Evolutionary conservation across 2,888 invertebrate species (phyloP).

Genomic region (Laothoe populi): DNA sequence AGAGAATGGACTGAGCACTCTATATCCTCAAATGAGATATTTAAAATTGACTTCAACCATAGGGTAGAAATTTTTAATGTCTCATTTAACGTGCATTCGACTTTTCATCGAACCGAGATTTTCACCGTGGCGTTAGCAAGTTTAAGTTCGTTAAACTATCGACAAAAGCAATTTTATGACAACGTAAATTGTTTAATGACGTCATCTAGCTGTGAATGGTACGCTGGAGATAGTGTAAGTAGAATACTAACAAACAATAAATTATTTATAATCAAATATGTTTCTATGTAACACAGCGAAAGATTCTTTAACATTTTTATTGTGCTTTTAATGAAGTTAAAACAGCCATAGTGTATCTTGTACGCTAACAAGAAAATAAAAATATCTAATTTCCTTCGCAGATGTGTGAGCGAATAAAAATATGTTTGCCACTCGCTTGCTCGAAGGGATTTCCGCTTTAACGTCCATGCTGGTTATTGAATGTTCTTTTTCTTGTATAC

Average conservation of each 20-base stretch:
- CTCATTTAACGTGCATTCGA: too few relatives aligned
- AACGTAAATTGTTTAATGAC: constrained; percentile 40
- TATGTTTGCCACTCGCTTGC: constrained; percentile 12
- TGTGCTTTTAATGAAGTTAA: constrained; percentile 7
- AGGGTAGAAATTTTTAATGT: too few relatives aligned
- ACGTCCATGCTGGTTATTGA: constrained; percentile 2
- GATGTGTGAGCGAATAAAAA: constrained; percentile 16
- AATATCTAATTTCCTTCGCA: constrained; percentile 21
- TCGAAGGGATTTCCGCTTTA: constrained; percentile 18
- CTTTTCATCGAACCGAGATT: too few relatives aligned
- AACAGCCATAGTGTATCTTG: constrained; percentile 20
- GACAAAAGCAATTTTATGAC: neutral
- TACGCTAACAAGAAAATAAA: constrained; percentile 29
- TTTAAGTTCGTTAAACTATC: neutral
- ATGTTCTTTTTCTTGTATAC: constrained; percentile 12
- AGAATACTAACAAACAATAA: constrained; percentile 16
- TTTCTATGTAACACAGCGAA: neutral
- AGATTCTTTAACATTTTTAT: neutral
- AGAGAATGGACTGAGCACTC: too few relatives aligned
- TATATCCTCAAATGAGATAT: too few relatives aligned
- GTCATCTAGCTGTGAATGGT: constrained; percentile 62
- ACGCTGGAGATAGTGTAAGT: constrained; percentile 50
- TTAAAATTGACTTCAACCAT: too few relatives aligned
- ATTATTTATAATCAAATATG: neutral
- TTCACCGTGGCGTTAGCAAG: neutral